Base-by-base conservation (phyloP, 2,888 invertebrate genomes). In the Altica lythri region DNA sequence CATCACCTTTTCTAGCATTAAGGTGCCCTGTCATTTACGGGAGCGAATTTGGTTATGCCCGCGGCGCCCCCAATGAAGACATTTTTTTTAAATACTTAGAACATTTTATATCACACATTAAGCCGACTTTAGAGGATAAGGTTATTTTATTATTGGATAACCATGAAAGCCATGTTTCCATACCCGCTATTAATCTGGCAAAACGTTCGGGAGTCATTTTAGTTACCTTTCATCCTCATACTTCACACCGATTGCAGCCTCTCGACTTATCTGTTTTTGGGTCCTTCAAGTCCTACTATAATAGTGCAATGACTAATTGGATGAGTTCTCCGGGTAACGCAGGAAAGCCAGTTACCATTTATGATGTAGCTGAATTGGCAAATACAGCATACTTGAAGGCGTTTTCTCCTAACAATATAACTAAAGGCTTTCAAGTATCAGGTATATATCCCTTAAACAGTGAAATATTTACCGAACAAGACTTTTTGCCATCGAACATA, bases 121-220 rank as follows among this genome's bases (percentile, higher is more conserved):
- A 40, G 4, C 40, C 40, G 4, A 40, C 22, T 5, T 6, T 14
- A n/a, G 5, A 43, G 5, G 18, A 29, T 17, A 17, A 17, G 2
- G 17, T 10, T 6, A 43, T 43, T 29, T 16, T 43, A 8, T 29
- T 29, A n/a, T 43, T 43, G 14, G 30, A 43, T 16, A 43, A 30
- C 10, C 43, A 43, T 9, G 43, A 43, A 9, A 30, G 17, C 8
- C 16, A 43, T 9, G 19, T 43, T 16, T 29, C 30, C 8, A 10
- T 40, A 6, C 40, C 9, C 4, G n/a, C 4, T 13, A 30, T 30
- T 30, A 13, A 10, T 13, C 13, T 30, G 13, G 30, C 30, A 10
- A 30, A 30, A 30, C 12, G 6, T 10, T 30, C 13, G 10, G 30
- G 30, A 12, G 6, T 30, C 3, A 30, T 30, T 13, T 30, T 12